Conservation (phyloP, 2,113 vertebrate genomes). For the Oxygymnocypris stewartii region DNA sequence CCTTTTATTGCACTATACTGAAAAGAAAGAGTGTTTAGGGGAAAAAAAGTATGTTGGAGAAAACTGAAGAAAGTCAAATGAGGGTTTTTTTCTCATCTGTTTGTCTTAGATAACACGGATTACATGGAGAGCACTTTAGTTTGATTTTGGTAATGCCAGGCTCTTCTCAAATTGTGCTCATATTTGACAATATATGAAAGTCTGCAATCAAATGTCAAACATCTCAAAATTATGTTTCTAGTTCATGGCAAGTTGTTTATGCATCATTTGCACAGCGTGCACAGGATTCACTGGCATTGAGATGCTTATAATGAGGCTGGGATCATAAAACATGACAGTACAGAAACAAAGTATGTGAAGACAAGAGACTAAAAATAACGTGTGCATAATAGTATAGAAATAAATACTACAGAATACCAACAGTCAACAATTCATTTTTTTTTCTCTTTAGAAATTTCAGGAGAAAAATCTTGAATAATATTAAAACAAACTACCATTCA, state of each 20-base stretch:
- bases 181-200: neutral
- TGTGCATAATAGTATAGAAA: neutral
- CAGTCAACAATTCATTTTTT: neutral
- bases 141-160: neutral
- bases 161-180: neutral
- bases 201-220: neutral
- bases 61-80: neutral
- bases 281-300: neutral
- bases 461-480: neutral
- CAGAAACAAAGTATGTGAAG: neutral
- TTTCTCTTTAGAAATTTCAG: neutral
- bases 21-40: neutral
- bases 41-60: neutral
- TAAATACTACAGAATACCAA: neutral
- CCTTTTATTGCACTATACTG: neutral
- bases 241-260: constrained; percentile 2
- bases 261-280: neutral
- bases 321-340: constrained; percentile 17
- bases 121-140: neutral
- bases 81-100: neutral
- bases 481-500: neutral
- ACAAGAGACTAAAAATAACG: neutral
- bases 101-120: neutral
- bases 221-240: neutral
- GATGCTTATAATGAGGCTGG: neutral